A percentile compares a stretch with the other conserved stretches of the same genome.
Conservation (phyloP, 2,113 vertebrate genomes). For the Speoplatyrhinus poulsoni region DNA sequence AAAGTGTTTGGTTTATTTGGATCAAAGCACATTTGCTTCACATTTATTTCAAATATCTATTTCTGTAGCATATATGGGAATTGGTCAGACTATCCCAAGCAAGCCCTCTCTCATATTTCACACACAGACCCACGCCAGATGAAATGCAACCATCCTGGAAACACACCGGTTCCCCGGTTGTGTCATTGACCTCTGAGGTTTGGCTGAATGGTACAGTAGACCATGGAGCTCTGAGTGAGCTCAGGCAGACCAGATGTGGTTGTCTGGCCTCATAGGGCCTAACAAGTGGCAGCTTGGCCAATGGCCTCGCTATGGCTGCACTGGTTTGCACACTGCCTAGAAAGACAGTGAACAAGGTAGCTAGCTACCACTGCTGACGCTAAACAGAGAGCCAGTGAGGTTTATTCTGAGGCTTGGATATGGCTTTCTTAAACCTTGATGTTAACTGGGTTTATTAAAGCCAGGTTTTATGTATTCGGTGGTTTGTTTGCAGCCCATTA, state of each 20-base stretch:
- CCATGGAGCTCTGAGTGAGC: constrained; percentile 50
- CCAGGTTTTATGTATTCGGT: constrained; percentile 40
- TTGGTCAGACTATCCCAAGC: background rate
- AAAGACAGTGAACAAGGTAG: constrained; percentile 46
- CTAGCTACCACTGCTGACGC: constrained; percentile 35
- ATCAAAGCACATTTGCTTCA: constrained; percentile 26
- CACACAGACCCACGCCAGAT: background rate
- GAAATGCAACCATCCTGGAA: constrained; percentile 2
- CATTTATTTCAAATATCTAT: constrained; percentile 30
- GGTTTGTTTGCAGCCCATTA: constrained; percentile 39
- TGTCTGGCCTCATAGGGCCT: constrained; percentile 43
- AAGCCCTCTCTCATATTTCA: background rate
- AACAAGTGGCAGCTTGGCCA: constrained; percentile 61
- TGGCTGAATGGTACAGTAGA: constrained; percentile 50
- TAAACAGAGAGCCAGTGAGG: constrained; percentile 43
- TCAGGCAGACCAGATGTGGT: constrained; percentile 64
- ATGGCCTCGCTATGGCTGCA: constrained; percentile 44
- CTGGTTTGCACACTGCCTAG: constrained; percentile 39
- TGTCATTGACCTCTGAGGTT: constrained; percentile 65
- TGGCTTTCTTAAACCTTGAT: constrained; percentile 26
- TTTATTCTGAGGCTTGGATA: constrained; percentile 37
- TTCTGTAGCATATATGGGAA: constrained; percentile 24
- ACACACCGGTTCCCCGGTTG: constrained; percentile 29
- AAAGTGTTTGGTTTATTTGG: constrained; percentile 32
- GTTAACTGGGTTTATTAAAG: constrained; percentile 49